These are phyloP conservation scores for Hyposoter didymator DNA, from an alignment of 2,888 invertebrate species.

Conservation along the genomic window DNA sequence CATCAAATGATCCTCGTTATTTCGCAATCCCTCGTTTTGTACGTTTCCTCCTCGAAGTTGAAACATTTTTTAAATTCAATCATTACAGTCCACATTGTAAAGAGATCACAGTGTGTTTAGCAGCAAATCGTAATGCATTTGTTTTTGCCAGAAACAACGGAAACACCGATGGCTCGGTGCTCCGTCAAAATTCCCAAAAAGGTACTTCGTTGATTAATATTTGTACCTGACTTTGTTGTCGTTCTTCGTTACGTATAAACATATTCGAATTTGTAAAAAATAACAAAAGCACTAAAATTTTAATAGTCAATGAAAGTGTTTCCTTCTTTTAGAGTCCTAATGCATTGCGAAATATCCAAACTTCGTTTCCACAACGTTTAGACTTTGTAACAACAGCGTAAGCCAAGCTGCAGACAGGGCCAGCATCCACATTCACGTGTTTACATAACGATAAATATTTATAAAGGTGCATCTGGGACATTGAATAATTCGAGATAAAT, in stretches of 20 bases:
- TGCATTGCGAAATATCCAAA: background rate
- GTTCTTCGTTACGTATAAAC: too few species aligned
- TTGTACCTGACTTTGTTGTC: too few species aligned
- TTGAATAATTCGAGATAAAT: background rate
- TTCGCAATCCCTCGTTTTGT: background rate
- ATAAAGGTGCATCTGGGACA: slow-evolving; percentile 41
- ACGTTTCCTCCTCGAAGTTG: too few species aligned
- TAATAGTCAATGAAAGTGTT: background rate
- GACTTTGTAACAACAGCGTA: background rate
- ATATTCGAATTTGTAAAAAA: background rate
- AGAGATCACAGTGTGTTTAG: too few species aligned
- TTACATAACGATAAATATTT: slow-evolving; percentile 2
- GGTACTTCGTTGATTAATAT: too few species aligned
- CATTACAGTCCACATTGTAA: too few species aligned
- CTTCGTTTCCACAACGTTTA: background rate
- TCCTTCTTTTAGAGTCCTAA: background rate
- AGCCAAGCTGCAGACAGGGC: background rate
- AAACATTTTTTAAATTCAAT: background rate
- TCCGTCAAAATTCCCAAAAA: too few species aligned
- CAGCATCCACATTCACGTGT: background rate
- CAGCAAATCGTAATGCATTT: too few species aligned
- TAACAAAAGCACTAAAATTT: background rate
- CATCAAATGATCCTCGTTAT: slow-evolving; percentile 51
- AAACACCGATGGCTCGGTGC: too few species aligned
- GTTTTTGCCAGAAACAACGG: too few species aligned